Conservation (phyloP, 2,797 vertebrate species). For the Pseudochirops corinnae region DNA sequence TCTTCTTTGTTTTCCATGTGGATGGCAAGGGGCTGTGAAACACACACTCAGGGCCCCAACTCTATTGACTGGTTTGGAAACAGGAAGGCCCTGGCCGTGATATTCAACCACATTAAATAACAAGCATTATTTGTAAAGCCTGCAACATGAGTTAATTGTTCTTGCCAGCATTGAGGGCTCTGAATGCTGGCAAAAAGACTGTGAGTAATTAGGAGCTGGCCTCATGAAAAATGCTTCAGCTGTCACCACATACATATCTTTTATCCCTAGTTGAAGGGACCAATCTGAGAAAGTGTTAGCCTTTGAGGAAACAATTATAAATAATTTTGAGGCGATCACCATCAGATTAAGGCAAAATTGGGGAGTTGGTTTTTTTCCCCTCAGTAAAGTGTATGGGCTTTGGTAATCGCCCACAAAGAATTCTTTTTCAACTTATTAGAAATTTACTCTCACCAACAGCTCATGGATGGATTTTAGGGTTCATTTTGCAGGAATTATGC, state of each 20-base stretch:
- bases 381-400: constrained; percentile 55
- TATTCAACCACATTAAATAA: constrained; percentile 79
- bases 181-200: constrained; percentile 66
- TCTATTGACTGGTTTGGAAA: constrained; percentile 81
- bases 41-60: constrained; percentile 73
- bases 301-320: constrained; percentile 60
- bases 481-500: not conserved
- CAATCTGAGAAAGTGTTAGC: constrained; percentile 64
- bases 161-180: constrained; percentile 72
- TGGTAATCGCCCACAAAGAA: constrained; percentile 25
- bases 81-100: constrained; percentile 78
- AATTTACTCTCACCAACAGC: not conserved
- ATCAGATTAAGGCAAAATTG: constrained; percentile 58
- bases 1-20: constrained; percentile 78
- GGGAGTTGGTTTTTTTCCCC: constrained; percentile 9
- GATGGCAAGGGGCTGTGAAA: constrained; percentile 80
- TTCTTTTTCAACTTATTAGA: constrained; percentile 14
- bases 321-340: constrained; percentile 58
- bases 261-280: constrained; percentile 62
- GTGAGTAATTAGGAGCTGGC: constrained; percentile 70
- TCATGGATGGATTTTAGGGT: not conserved
- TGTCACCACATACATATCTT: constrained; percentile 68
- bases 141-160: constrained; percentile 79
- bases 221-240: constrained; percentile 60
- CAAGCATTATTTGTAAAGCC: constrained; percentile 75